These are phyloP conservation scores for Napeogenes inachia DNA, from an alignment of 2,888 invertebrate genomes.

Conservation along the genomic window DNA sequence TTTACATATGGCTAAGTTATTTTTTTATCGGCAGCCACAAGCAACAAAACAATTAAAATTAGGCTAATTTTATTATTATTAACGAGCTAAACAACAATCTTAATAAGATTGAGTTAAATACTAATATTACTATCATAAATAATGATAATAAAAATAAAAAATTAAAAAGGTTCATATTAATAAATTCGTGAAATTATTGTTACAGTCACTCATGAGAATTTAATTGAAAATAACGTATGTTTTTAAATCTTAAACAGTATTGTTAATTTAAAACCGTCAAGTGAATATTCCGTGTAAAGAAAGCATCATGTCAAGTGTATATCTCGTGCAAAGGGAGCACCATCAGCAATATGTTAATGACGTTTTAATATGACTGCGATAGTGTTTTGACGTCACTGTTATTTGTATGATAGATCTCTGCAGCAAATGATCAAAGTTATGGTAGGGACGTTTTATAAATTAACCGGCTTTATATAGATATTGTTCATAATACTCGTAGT, in stretches of 20 bases:
- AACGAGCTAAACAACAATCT: neutral
- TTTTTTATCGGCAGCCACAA: too few species aligned
- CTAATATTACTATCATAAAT: too few species aligned
- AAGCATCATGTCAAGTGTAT: conserved; percentile 17
- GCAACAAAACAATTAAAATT: neutral
- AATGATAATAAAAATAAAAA: too few species aligned
- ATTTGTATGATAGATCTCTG: conserved; percentile 10
- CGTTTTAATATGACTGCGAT: conserved; percentile 30
- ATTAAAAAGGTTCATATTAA: too few species aligned
- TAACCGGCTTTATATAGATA: neutral
- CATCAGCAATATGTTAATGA: conserved; percentile 31
- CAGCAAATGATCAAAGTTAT: conserved; percentile 2
- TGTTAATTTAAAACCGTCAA: neutral
- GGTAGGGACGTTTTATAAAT: conserved; percentile 3
- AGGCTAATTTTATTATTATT: neutral
- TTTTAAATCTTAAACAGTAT: too few species aligned
- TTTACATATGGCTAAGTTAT: too few species aligned
- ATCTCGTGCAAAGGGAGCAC: conserved; percentile 19
- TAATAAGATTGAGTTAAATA: too few species aligned
- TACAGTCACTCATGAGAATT: too few species aligned
- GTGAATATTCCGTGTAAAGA: conserved; percentile 16
- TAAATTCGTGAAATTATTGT: too few species aligned
- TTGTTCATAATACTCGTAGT: neutral
- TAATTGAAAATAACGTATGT: too few species aligned
- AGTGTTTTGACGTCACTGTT: conserved; percentile 6